A percentile compares a stretch with the other conserved stretches of the same genome.
Conservation (phyloP, 2,888 invertebrate genomes). For the Bellardia pandia region DNA sequence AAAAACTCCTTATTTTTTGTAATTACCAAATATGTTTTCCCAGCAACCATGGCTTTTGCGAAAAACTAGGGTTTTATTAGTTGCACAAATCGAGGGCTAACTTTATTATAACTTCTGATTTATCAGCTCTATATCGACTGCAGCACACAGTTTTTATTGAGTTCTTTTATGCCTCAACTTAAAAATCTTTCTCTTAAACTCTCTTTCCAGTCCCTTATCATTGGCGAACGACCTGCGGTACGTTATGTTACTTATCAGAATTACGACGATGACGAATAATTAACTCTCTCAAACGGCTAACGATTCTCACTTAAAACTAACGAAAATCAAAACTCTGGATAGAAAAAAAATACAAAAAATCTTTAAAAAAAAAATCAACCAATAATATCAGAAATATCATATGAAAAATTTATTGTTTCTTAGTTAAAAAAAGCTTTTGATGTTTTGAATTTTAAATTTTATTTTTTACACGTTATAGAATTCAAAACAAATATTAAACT, state of each 20-base stretch:
- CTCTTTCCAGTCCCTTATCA: conserved; percentile 91
- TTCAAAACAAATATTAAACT: conserved; percentile 48
- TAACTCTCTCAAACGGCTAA: conserved; percentile 72
- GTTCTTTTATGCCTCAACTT: background rate
- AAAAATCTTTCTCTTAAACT: conserved; percentile 1
- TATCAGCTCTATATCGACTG: too few relatives aligned
- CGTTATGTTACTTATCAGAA: conserved; percentile 98
- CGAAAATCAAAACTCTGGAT: background rate
- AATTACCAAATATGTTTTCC: too few relatives aligned
- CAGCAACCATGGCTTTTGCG: too few relatives aligned
- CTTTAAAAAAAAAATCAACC: conserved; percentile 79
- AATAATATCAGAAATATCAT: conserved; percentile 84
- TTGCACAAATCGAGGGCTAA: too few relatives aligned
- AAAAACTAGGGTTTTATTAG: too few relatives aligned
- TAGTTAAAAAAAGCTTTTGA: conserved; percentile 67
- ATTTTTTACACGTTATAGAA: conserved; percentile 74
- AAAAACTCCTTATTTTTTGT: too few relatives aligned
- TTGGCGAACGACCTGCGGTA: conserved; percentile 96
- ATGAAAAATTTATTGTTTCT: conserved; percentile 77
- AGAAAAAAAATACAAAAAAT: conserved; percentile 71
- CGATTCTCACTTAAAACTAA: conserved; percentile 35
- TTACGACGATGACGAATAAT: conserved; percentile 93
- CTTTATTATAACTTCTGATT: too few relatives aligned
- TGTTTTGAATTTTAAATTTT: conserved; percentile 74
- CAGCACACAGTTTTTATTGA: too few relatives aligned